Evolutionary conservation across 1,140 invertebrate species (phyloP), one percentile per base, ranked within the genome.

Genomic region (Drosophila aff.): DNA sequence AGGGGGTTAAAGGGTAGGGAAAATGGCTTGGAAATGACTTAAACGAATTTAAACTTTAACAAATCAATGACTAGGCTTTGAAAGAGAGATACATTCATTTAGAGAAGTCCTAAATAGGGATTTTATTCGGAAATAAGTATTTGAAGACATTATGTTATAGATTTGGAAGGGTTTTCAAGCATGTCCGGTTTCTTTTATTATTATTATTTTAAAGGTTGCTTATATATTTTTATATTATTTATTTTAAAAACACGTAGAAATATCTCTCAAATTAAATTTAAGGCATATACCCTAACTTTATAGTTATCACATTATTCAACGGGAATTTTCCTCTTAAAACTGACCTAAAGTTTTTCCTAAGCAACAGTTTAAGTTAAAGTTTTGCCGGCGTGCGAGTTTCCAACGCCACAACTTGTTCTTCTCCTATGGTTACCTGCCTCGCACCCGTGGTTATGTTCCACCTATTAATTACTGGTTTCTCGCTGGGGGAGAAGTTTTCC

Each of bases 381-480:
- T 64, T 59, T 23, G 4, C 13, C 53, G 18, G 53, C 15, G 10
- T 40, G 53, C 33, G 9, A 55, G 53, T 13, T 38, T 55, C 15
- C 33, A 55, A 26, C 53, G 23, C 33, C 38, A 57, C 2, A 64
- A 61, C 36, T 52, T 52, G 28, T 33, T 33, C 52, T 23, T 53
- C 31, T 31, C 18, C 49, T 16, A 31, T 31, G 16, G 53, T 33
- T 44, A 65, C 53, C 40, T 36, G 31, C 31, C 8, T 28, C 21
- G 58, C 64, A 64, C 31, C 41, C 59, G 43, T 38, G 64, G 31
- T 47, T 33, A 52, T 66, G 62, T 67, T 53, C 40, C 67, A 68
- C 31, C 64, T 53, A 68, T 53, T 71, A 71, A 68, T 71, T 71
- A 44, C 47, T 44, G 16, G 23, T 31, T 26, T 16, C 28, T 41